Evolutionary conservation across 2,797 vertebrate species (phyloP), one percentile per base, ranked within the genome.

Genomic region (Alauda arvensis): DNA sequence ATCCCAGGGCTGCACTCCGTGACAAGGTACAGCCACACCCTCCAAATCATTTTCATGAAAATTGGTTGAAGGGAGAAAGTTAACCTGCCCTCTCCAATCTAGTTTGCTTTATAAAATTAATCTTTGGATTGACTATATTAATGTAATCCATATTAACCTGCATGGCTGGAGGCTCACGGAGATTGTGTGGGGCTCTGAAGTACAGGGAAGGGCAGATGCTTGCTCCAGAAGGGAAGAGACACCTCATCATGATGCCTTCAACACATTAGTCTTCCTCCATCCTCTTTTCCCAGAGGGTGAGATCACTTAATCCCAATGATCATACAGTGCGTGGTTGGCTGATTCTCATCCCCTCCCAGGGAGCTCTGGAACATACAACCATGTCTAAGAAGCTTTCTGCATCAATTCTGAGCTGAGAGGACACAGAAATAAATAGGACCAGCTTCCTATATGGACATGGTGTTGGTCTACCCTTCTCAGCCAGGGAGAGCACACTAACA

Each of bases 1-100:
- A 1, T 57, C 65, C 85, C 57, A 18, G 60, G 12, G 52, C 26
- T 85, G 49, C 1, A 4, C 75, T 91, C 75, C 77, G 4, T 31
- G 87, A 88, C 91, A 90, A 89, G 77, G 74, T 28, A 83, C 49
- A 71, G 77, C 51, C 85, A 90, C 88, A 81, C 85, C 85, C 90
- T 87, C 45, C 65, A 65, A 77, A 95, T 56, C 51, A 52, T 76
- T 85, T 89, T 71, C 42, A 89, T 65, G 69, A 74, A 88, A 90
- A 67, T 29, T 52, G 55, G 77, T 87, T 20, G 33, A 62, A 84
- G 34, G 39, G 31, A 81, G 55, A 85, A 89, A 68, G 53, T 10
- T 71, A 70, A 81, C 53, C 25, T 14, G 3, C 26, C 53, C 61
- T 56, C 52, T 57, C n/a, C 42, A 83, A 0, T 18, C 51, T 46